phyloP scores from a whole-genome alignment of 2,797 vertebrate species.

The Tiaroga cobitis region DNA sequence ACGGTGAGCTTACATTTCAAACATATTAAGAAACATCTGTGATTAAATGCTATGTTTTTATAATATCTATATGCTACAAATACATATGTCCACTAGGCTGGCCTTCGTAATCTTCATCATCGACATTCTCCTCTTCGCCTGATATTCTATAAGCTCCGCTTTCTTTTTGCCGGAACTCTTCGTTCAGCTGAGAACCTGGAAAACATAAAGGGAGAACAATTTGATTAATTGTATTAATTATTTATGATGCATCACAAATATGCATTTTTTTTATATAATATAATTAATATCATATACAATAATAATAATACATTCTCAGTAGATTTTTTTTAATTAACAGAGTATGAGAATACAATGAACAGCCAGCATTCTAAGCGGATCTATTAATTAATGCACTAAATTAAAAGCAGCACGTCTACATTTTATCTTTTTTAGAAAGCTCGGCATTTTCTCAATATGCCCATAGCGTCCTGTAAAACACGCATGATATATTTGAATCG shows the following conservation, averaged over 20 bases:
- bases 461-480: not conserved
- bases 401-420: not conserved
- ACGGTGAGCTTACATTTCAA: constrained; percentile 23
- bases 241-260: not conserved
- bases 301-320: not conserved
- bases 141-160: constrained; percentile 48
- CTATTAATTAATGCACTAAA: constrained; percentile 13
- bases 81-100: constrained; percentile 61
- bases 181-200: constrained; percentile 53
- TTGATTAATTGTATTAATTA: not conserved
- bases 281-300: not conserved
- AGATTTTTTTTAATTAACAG: not conserved
- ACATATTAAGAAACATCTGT: constrained; percentile 18
- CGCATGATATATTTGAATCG: not conserved
- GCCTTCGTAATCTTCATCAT: constrained; percentile 66
- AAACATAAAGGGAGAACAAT: constrained; percentile 5
- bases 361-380: not conserved
- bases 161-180: constrained; percentile 41
- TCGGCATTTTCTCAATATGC: not conserved
- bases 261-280: not conserved
- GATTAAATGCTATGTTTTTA: constrained; percentile 32
- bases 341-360: not conserved
- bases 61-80: constrained; percentile 44
- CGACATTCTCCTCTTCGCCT: constrained; percentile 55
- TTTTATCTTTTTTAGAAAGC: not conserved